Percentiles rank a stretch among this genome's conserved stretches.
Evolutionary conservation across 2,113 vertebrate genomes (phyloP).

Genomic region (Cynoglossus semilaevis): DNA sequence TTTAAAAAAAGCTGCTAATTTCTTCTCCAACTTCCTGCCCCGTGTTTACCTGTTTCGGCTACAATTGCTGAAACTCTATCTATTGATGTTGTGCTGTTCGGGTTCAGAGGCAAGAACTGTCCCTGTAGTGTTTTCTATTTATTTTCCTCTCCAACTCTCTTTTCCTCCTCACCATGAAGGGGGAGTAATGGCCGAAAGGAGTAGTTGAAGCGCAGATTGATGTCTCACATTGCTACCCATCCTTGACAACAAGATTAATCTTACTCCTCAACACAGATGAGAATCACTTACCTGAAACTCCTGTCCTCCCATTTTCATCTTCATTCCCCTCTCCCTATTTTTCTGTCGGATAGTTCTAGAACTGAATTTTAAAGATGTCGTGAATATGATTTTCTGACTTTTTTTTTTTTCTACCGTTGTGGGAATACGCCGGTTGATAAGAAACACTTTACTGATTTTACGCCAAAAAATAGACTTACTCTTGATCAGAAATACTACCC

Average conservation of each 20-base stretch:
- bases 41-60: not conserved
- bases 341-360: constrained; percentile 18
- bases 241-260: constrained; percentile 67
- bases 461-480: not conserved
- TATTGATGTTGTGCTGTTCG: constrained; percentile 8
- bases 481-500: not conserved
- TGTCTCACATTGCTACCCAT: constrained; percentile 47
- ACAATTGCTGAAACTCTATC: not conserved
- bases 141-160: not conserved
- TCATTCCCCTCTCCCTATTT: constrained; percentile 34
- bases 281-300: constrained; percentile 28
- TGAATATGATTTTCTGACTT: constrained; percentile 3
- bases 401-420: not conserved
- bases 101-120: constrained; percentile 13
- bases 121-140: constrained; percentile 36
- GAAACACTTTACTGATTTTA: not conserved
- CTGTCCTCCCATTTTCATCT: not conserved
- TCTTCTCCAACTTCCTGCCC: not conserved
- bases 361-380: constrained; percentile 31
- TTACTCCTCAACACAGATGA: constrained; percentile 55
- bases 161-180: not conserved
- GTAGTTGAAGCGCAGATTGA: constrained; percentile 46
- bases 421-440: not conserved
- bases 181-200: constrained; percentile 33
- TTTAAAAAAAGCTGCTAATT: too few relatives aligned